phyloP scores from a whole-genome alignment of 2,888 invertebrate genomes.

The Cylloceria caligata region DNA sequence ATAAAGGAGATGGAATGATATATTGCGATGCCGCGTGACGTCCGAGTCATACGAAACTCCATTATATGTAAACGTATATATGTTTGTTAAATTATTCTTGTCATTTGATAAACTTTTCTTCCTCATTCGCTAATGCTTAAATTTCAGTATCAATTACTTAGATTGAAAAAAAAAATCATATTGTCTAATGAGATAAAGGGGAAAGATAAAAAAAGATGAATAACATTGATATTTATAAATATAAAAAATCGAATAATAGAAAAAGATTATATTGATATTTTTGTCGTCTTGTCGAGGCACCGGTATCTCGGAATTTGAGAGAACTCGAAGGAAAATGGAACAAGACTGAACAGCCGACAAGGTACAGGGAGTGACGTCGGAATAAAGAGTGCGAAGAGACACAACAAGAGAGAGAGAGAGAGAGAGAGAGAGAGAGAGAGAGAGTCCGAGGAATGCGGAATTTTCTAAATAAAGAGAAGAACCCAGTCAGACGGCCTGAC shows the following conservation, averaged over 20 bases:
- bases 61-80: too few species aligned
- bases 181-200: too few species aligned
- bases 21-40: too few species aligned
- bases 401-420: conserved; percentile 3
- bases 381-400: conserved; percentile 33
- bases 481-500: conserved; percentile 59
- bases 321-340: background rate
- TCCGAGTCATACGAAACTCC: too few species aligned
- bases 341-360: background rate
- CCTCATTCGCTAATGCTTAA: too few species aligned
- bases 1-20: too few species aligned
- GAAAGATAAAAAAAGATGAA: too few species aligned
- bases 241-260: background rate
- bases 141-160: background rate
- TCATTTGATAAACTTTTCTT: too few species aligned
- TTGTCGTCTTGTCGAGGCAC: background rate
- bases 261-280: too few species aligned
- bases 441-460: conserved; percentile 75
- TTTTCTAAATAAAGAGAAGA: conserved; percentile 80
- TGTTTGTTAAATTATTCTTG: too few species aligned
- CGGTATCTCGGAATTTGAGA: background rate
- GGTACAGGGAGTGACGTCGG: conserved; percentile 33
- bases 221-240: background rate
- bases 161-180: conserved; percentile 6
- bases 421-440: background rate